These are phyloP conservation scores for Holothuria leucospilota DNA, from an alignment of 53 echinoderm and acorn worm genomes.

Conservation along the genomic window DNA sequence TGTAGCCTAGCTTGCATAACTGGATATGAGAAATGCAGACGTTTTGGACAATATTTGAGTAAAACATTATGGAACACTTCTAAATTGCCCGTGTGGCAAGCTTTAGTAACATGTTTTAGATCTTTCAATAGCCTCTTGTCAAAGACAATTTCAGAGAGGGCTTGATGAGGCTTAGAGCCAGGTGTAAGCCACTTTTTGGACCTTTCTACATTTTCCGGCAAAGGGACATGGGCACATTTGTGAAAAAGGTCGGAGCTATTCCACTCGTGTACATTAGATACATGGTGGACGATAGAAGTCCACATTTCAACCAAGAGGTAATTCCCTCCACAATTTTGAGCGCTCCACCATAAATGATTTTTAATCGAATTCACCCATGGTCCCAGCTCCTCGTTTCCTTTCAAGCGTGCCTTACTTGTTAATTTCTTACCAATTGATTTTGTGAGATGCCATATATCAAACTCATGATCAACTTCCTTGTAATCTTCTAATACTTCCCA, in stretches of 20 bases:
- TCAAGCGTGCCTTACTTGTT: neutral
- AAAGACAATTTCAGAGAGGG: conserved; percentile 31
- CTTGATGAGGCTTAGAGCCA: conserved; percentile 40
- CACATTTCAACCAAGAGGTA: conserved; percentile 35
- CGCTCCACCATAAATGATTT: conserved; percentile 58
- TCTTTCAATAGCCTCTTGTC: conserved; percentile 52
- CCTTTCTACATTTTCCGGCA: neutral
- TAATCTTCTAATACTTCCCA: conserved; percentile 22
- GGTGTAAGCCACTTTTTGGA: conserved; percentile 55
- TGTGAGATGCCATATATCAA: conserved; percentile 55
- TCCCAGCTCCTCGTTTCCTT: conserved; percentile 25
- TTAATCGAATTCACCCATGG: conserved; percentile 40
- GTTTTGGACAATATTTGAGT: conserved; percentile 61
- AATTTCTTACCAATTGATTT: conserved; percentile 46
- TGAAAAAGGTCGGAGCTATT: conserved; percentile 27
- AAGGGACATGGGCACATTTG: conserved; percentile 29
- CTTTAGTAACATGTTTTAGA: conserved; percentile 43
- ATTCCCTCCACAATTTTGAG: conserved; percentile 46
- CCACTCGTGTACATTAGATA: conserved; percentile 52
- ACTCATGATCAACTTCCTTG: conserved; percentile 1
- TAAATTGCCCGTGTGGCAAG: conserved; percentile 67
- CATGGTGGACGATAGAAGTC: too few relatives aligned
- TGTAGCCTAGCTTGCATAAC: conserved; percentile 41
- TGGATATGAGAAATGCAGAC: conserved; percentile 49
- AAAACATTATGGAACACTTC: conserved; percentile 61